A percentile compares a stretch with the other conserved stretches of the same genome.
These are phyloP conservation scores for Nycticryphes semicollaris DNA, from an alignment of 2,113 vertebrate genomes.

Conservation along the genomic window DNA sequence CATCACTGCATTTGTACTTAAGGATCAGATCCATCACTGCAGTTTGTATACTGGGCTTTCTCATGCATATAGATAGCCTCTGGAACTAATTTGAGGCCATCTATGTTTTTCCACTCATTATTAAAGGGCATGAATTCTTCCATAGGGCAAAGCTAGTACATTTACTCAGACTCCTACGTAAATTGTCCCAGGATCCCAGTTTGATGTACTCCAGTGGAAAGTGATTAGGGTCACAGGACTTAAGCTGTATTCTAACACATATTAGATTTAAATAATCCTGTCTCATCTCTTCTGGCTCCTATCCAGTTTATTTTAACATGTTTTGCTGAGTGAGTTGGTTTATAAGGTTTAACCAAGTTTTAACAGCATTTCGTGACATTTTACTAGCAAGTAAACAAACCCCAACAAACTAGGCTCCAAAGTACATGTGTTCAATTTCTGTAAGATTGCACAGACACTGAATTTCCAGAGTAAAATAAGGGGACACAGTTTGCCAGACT, in stretches of 20 bases:
- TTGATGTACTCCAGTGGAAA: slow-evolving; percentile 20
- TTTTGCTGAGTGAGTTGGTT: slow-evolving; percentile 37
- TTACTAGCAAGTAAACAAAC: neutral
- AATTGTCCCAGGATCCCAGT: slow-evolving; percentile 52
- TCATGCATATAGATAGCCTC: neutral
- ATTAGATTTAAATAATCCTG: slow-evolving; percentile 69
- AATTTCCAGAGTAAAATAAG: neutral
- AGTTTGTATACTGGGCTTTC: neutral
- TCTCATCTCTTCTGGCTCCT: slow-evolving; percentile 56
- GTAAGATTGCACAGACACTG: neutral
- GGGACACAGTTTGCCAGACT: neutral
- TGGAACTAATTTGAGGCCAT: neutral
- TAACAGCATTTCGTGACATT: neutral
- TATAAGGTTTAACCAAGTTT: slow-evolving; percentile 24
- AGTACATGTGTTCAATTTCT: neutral
- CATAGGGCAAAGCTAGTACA: neutral
- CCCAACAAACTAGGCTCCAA: neutral
- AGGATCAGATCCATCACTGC: neutral
- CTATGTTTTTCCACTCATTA: neutral
- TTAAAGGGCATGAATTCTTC: neutral
- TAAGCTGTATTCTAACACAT: slow-evolving; percentile 66
- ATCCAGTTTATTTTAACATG: slow-evolving; percentile 42
- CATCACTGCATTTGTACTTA: neutral
- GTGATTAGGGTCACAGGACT: slow-evolving; percentile 66
- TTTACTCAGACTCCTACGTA: neutral